Base-by-base conservation (phyloP, 2,113 vertebrate species). In the Mystacornis crossleyi region DNA sequence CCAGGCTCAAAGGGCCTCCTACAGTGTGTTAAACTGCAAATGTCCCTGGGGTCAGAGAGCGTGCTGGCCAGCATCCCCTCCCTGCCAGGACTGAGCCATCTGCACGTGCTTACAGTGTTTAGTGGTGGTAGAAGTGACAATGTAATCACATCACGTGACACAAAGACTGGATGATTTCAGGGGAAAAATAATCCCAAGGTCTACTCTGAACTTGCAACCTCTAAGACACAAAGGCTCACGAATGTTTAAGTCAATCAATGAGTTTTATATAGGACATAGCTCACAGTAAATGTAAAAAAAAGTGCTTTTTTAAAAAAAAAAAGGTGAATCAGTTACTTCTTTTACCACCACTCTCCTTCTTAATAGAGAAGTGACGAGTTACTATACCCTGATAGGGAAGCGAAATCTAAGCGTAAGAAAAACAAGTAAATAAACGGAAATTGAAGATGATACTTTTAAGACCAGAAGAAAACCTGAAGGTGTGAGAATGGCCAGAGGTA, bases 81-180 rank as follows among this genome's bases (percentile, higher is more conserved):
- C 45, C 42, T 54, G 11, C 17, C 71, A 67, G 24, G 14, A n/a
- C 73, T 10, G 48, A 45, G 42, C 29, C 70, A 66, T 4, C 47
- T 45, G 20, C 55, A 74, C 0, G 1, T 8, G 51, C n/a, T 87
- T 4, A 66, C 0, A 0, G 3, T 40, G 51, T 11, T 67, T 1
- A 18, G 16, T 12, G 25, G 36, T 84, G 70, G 55, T 6, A 43
- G 8, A 79, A 75, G 13, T 12, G 29, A 40, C 9, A 34, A 82
- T 5, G 8, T 26, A 16, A 61, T 53, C 45, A 69, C 12, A 38
- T 18, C 18, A 54, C 1, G 26, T 42, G 26, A 43, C 81, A 69
- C 19, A 48, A 28, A 55, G 14, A 38, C 5, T 24, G 42, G 42
- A 40, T 81, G 11, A 47, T 43, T 86, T 64, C 42, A 74, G 42